These are phyloP conservation scores for Eudyptes chrysolophus DNA, from an alignment of 2,113 vertebrate genomes.

Conservation along the genomic window DNA sequence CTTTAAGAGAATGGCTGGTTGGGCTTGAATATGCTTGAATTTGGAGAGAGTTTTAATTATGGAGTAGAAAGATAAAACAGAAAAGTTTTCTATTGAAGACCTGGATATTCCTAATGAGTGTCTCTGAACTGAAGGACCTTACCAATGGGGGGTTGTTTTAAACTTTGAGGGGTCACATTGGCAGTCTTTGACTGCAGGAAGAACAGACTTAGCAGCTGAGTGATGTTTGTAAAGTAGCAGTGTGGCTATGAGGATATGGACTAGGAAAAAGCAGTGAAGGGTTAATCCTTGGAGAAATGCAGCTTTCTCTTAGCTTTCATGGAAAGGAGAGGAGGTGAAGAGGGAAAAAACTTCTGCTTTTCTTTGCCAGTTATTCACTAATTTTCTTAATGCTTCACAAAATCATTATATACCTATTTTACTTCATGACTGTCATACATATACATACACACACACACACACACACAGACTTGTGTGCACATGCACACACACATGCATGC, in stretches of 20 bases:
- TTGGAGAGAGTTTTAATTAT: not conserved
- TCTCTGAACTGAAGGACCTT: not conserved
- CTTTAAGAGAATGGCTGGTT: not conserved
- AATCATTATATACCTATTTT: not conserved
- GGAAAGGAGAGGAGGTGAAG: not conserved
- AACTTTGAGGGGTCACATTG: not conserved
- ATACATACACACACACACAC: too few relatives aligned
- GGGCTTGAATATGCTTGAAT: not conserved
- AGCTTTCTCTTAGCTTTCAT: not conserved
- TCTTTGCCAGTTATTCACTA: not conserved
- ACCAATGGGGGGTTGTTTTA: not conserved
- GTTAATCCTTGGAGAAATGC: not conserved
- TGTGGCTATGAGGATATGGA: not conserved
- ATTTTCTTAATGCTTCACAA: not conserved
- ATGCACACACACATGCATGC: not conserved
- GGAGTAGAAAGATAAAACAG: not conserved
- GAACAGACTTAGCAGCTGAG: not conserved
- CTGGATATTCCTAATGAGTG: not conserved
- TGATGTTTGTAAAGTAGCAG: not conserved
- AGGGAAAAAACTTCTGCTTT: not conserved
- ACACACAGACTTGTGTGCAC: too few relatives aligned
- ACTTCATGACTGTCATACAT: not conserved
- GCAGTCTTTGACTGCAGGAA: not conserved
- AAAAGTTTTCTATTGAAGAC: not conserved
- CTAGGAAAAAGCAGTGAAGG: not conserved